Percentiles rank a stretch among this genome's conserved stretches.
phyloP scores from a whole-genome alignment of 2,113 vertebrate genomes.

The Neotragus pygmaeus region DNA sequence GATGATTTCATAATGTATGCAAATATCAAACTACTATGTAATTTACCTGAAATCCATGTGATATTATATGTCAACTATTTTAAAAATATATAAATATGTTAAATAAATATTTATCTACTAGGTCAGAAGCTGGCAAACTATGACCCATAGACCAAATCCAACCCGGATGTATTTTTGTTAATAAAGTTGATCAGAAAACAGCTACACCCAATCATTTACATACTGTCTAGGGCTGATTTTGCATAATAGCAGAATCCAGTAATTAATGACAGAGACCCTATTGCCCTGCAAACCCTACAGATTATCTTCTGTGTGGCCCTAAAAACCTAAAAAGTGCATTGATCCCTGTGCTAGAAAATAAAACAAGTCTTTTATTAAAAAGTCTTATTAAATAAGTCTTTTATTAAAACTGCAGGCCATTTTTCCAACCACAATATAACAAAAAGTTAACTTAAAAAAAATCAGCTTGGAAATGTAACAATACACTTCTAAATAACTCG shows the following conservation, averaged over 20 bases:
- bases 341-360: not conserved
- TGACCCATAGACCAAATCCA: not conserved
- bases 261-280: not conserved
- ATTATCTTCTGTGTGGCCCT: not conserved
- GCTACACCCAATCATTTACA: not conserved
- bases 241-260: not conserved
- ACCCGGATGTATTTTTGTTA: not conserved
- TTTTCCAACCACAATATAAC: not conserved
- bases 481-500: not conserved
- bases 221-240: not conserved
- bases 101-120: not conserved
- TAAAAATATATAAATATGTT: not conserved
- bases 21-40: not conserved
- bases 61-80: not conserved
- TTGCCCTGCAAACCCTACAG: not conserved
- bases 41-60: not conserved
- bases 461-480: not conserved
- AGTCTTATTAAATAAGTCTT: not conserved
- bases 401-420: not conserved
- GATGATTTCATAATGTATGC: not conserved
- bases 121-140: not conserved
- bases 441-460: not conserved
- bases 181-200: not conserved
- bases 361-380: not conserved
- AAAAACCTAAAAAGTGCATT: not conserved